Base-by-base conservation (phyloP, 2,888 invertebrate species). In the Sympetrum striolatum region DNA sequence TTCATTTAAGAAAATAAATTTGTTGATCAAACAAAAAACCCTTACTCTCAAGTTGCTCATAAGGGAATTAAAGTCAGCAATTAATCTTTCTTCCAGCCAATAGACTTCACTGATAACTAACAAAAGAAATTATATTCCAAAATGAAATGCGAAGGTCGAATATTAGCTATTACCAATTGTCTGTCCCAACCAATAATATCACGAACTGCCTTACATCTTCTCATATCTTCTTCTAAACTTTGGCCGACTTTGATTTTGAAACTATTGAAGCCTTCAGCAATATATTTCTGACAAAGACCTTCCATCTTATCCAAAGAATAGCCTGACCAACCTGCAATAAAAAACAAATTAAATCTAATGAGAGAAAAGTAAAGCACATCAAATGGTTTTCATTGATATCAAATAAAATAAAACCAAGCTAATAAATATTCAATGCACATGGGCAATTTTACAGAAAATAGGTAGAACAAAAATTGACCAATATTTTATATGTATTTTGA, bases 171-270 rank as follows among this genome's bases (percentile, higher is more conserved):
- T 94, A 97, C 97, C 95, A 98, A 94, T 92, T 95, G 94, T 90
- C 96, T 97, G 37, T 97, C 95, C 92, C 95, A 94, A 8, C 98
- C 98, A 92, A 98, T 98, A 60, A 95, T 95, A 91, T 96, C 95
- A 64, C 98, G 95, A 5, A 98, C 96, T 14, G 96, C 94, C 92
- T 94, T 94, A 92, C 97, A 96, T 91, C 98, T 94, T 91, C 96
- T 95, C 80, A 95, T 95, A 93, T 98, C 98, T 92, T 97, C 96
- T 91, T 97, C 95, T 31, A 98, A 93, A 93, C 96, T 96, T 91
- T 95, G 95, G 0, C 98, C 98, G n/a, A 98, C 98, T 95, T 98
- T 98, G 18, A 97, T 95, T 94, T 98, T 98, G 93, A 98, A 98
- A 90, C 96, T 95, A 0, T 95, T 96, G 93, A 97, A 98, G 22